Percentiles rank a stretch among this genome's conserved stretches.
Conservation (phyloP, 2,113 vertebrate genomes). For the Cavia aperea region DNA sequence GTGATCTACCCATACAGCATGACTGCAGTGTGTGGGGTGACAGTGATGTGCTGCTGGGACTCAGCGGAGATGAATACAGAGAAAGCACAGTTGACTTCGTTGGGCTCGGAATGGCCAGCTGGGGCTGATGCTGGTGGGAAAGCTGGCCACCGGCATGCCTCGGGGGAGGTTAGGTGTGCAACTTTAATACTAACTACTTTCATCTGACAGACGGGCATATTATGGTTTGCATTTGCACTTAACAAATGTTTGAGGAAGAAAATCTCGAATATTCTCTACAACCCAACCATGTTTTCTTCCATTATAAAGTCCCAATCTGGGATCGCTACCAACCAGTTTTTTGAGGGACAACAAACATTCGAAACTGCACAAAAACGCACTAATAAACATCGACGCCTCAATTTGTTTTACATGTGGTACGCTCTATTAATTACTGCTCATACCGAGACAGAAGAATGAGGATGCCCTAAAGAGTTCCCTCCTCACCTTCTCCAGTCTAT, state of each 20-base stretch:
- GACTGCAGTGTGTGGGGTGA: not conserved
- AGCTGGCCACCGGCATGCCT: not conserved
- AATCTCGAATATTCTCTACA: not conserved
- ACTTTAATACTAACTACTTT: not conserved
- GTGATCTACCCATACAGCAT: not conserved
- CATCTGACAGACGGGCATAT: not conserved
- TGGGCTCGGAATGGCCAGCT: not conserved
- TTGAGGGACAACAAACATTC: not conserved
- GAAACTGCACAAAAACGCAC: not conserved
- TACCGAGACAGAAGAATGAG: not conserved
- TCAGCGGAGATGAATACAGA: not conserved
- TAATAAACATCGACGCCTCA: not conserved
- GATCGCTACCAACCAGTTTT: not conserved
- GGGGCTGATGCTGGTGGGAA: not conserved
- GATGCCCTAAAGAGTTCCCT: not conserved
- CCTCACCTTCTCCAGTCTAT: not conserved
- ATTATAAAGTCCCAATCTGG: not conserved
- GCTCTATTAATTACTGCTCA: not conserved
- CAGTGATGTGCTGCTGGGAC: not conserved
- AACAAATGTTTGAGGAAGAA: not conserved
- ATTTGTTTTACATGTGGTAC: not conserved
- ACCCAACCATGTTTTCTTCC: not conserved
- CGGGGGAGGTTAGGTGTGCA: not conserved
- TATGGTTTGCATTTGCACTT: slow-evolving; percentile 21
- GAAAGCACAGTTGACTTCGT: not conserved